Base-by-base conservation (phyloP, 2,113 vertebrate genomes). In the Pithys albifrons region DNA sequence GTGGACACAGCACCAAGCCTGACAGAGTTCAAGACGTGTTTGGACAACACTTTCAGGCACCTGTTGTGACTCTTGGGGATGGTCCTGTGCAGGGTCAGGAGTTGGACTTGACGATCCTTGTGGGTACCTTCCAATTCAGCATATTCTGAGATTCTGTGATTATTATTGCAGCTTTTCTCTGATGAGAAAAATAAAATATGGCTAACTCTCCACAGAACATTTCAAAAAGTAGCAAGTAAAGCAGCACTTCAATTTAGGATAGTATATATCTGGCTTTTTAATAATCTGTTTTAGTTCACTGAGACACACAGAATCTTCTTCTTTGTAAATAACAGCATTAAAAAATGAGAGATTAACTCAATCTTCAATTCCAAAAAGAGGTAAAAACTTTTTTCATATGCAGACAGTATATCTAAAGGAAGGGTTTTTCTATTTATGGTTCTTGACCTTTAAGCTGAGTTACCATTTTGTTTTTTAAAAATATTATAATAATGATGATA, bases 391-490 rank as follows among this genome's bases (percentile, higher is more conserved):
- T 48, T 73, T 96, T 95, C 65, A 52, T 69, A 72, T 65, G n/a
- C 62, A 91, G 62, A 48, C 28, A 55, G 20, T 64, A n/a, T 58
- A 75, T 69, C 11, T 78, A 75, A 70, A 88, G 43, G 35, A 88
- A 91, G 14, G 15, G 75, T 43, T 92, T 43, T 46, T 49, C 70
- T 88, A 31, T 87, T 89, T 93, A 79, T 69, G 19, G 20, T 70
- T 61, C 77, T 79, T 88, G 85, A 85, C 87, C 93, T 95, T 91
- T 87, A 87, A 76, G 73, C 14, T 89, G 45, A 89, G 57, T 54
- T 89, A 93, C 41, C 45, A 73, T 76, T 80, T 76, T 88, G 20
- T 75, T 92, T 91, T 51, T 11, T 35, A 62, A 87, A 88, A 76
- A 52, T 41, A 49, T 78, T 79, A 43, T 54, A 65, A 82, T 58